Percentiles rank a stretch among this genome's conserved stretches.
phyloP scores from a whole-genome alignment of 2,113 vertebrate species.

The Alaudala cheleensis region DNA sequence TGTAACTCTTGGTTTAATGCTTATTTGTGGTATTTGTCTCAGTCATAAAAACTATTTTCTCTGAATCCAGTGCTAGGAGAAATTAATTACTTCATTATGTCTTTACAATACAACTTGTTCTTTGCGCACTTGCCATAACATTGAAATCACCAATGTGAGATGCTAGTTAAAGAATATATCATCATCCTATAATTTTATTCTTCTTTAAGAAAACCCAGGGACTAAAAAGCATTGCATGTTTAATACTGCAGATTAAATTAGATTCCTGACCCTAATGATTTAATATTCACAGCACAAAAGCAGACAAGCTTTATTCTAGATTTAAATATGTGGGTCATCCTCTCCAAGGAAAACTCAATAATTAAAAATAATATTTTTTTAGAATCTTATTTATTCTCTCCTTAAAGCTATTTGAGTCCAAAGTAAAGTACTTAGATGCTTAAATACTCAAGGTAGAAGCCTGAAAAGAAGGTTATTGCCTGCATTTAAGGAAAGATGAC shows the following conservation, averaged over 20 bases:
- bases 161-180: neutral
- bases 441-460: neutral
- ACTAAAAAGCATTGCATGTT: neutral
- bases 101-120: neutral
- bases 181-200: neutral
- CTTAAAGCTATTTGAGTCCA: neutral
- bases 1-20: neutral
- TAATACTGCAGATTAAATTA: slow-evolving; percentile 6
- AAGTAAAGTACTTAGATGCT: neutral
- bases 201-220: neutral
- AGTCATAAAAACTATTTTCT: neutral
- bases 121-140: neutral
- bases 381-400: neutral
- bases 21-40: neutral
- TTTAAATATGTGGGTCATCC: slow-evolving; percentile 1
- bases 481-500: neutral
- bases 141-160: neutral
- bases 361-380: neutral
- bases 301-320: neutral
- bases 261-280: slow-evolving; percentile 1
- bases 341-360: slow-evolving; percentile 21
- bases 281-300: slow-evolving; percentile 19
- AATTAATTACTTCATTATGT: neutral
- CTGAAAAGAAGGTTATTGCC: neutral
- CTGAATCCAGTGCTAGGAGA: neutral